Percentiles rank a stretch among this genome's conserved stretches.
Evolutionary conservation across 1,140 invertebrate genomes (phyloP).

Genomic region (Pseudomyrmex gracilis): DNA sequence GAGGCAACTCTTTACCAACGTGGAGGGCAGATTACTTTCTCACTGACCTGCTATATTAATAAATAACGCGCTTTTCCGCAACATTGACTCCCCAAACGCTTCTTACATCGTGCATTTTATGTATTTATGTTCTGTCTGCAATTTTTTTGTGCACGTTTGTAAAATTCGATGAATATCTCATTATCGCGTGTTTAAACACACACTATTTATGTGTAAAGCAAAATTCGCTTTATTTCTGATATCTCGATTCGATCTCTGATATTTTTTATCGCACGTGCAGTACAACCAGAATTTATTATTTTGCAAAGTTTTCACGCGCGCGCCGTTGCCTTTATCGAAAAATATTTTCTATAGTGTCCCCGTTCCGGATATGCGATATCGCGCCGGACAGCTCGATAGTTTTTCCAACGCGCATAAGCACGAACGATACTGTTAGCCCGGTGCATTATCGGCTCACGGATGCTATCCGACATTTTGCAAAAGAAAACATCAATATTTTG

Average conservation of each 20-base stretch:
- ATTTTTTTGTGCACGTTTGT: neutral
- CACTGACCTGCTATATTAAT: slow-evolving; percentile 35
- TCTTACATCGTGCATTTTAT: neutral
- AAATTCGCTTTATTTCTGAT: neutral
- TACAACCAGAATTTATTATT: slow-evolving; percentile 14
- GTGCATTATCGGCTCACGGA: slow-evolving; percentile 29
- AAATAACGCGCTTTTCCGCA: slow-evolving; percentile 21
- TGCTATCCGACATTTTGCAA: slow-evolving; percentile 23
- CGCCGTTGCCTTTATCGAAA: slow-evolving; percentile 17
- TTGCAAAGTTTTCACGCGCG: neutral
- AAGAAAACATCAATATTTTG: slow-evolving; percentile 32
- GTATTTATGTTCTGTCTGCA: neutral
- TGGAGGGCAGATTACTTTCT: slow-evolving; percentile 37
- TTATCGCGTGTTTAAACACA: neutral
- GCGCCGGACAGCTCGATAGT: slow-evolving; percentile 7
- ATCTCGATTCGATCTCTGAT: neutral
- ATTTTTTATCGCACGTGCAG: neutral
- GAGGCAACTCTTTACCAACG: slow-evolving; percentile 2
- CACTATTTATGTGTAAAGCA: neutral
- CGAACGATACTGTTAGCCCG: slow-evolving; percentile 9
- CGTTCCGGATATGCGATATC: slow-evolving; percentile 15
- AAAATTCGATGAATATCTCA: neutral
- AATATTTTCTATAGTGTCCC: slow-evolving; percentile 13
- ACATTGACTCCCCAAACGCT: neutral
- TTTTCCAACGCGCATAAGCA: slow-evolving; percentile 19